Conservation (phyloP, 1,140 invertebrate species). For the Rhynchophorus ferrugineus region DNA sequence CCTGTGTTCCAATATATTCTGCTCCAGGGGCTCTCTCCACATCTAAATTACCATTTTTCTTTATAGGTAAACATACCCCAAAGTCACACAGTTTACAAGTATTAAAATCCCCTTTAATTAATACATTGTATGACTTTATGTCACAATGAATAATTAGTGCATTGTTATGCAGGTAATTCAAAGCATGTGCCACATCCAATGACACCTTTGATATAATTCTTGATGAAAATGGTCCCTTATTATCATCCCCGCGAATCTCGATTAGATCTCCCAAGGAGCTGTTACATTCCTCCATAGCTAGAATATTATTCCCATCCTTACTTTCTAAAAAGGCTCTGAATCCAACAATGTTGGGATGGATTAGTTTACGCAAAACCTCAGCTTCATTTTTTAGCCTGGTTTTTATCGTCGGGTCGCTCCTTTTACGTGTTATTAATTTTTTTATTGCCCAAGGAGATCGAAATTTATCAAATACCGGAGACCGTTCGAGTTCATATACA, state of each 20-base stretch:
- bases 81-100: conserved; percentile 79
- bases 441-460: conserved; percentile 80
- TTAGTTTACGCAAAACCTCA: conserved; percentile 56
- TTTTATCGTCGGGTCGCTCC: conserved; percentile 39
- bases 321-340: conserved; percentile 61
- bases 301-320: conserved; percentile 53
- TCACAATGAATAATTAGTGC: conserved; percentile 72
- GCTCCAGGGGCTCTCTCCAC: conserved; percentile 41
- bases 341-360: conserved; percentile 78
- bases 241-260: conserved; percentile 56
- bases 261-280: conserved; percentile 62
- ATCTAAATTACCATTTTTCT: conserved; percentile 55
- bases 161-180: conserved; percentile 71
- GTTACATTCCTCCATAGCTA: conserved; percentile 64
- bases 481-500: conserved; percentile 67
- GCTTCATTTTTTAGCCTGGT: conserved; percentile 63
- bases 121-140: conserved; percentile 76
- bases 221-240: conserved; percentile 50
- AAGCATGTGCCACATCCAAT: conserved; percentile 58
- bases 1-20: conserved; percentile 59
- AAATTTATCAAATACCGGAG: conserved; percentile 54
- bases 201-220: conserved; percentile 58
- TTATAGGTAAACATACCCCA: conserved; percentile 67
- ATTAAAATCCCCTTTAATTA: conserved; percentile 65
- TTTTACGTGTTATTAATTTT: conserved; percentile 48